phyloP scores from a whole-genome alignment of 2,113 vertebrate genomes.

The Trachemys scripta region DNA sequence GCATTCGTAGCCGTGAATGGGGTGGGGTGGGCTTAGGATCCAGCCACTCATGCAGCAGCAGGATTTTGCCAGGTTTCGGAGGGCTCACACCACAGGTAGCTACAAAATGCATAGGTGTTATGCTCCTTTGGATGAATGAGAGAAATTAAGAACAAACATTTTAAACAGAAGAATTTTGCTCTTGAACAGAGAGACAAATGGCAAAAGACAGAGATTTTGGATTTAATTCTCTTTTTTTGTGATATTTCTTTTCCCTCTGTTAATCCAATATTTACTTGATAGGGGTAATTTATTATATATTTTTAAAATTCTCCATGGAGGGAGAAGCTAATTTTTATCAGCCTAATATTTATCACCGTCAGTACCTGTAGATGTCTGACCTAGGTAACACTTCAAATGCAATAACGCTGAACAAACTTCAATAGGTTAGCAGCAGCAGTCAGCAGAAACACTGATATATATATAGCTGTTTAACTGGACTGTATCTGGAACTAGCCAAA shows the following conservation, averaged over 20 bases:
- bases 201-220: background rate
- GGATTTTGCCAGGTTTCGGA: background rate
- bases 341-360: background rate
- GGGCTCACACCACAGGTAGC: background rate
- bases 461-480: background rate
- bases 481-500: background rate
- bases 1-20: background rate
- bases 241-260: background rate
- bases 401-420: background rate
- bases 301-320: background rate
- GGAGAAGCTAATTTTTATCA: background rate
- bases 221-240: background rate
- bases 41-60: background rate
- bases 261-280: background rate
- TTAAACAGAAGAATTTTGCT: background rate
- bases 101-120: background rate
- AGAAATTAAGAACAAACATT: background rate
- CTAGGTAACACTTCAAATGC: background rate
- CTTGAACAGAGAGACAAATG: fast-evolving
- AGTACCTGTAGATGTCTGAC: background rate
- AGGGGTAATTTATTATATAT: background rate
- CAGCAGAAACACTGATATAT: background rate
- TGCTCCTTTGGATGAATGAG: background rate
- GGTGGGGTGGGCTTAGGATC: background rate
- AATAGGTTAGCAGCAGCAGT: background rate